Percentiles rank a stretch among this genome's conserved stretches.
These are phyloP conservation scores for Psilopogon haemacephalus DNA, from an alignment of 2,113 vertebrate species.

Conservation along the genomic window DNA sequence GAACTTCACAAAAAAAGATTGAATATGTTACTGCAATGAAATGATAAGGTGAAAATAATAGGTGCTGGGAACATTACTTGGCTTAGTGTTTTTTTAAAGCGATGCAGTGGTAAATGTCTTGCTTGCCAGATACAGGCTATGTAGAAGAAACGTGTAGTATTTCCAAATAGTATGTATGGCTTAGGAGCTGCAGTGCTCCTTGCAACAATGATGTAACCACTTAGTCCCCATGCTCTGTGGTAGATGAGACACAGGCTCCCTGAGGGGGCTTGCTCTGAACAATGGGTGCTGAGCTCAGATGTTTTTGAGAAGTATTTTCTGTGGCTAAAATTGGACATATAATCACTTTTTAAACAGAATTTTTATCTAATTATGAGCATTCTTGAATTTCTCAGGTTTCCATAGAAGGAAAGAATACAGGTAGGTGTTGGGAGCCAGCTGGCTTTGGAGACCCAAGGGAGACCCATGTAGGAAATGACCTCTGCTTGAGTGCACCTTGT, in stretches of 20 bases:
- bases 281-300: background rate
- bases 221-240: background rate
- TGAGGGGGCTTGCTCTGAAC: background rate
- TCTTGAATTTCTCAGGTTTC: background rate
- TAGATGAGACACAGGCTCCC: background rate
- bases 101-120: background rate
- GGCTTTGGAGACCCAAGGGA: background rate
- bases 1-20: background rate
- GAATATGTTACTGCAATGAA: background rate
- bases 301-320: background rate
- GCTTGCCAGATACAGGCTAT: background rate
- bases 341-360: background rate
- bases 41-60: background rate
- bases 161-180: background rate
- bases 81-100: background rate
- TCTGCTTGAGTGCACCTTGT: background rate
- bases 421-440: background rate
- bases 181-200: background rate
- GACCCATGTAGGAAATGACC: background rate
- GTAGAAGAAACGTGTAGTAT: constrained; percentile 12
- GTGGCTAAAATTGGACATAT: background rate
- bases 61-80: background rate
- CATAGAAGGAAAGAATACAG: background rate
- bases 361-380: background rate
- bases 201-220: background rate